A percentile compares a stretch with the other conserved stretches of the same genome.
These are phyloP conservation scores for Neosalanx taihuensis DNA, from an alignment of 2,797 vertebrate genomes.

Conservation along the genomic window DNA sequence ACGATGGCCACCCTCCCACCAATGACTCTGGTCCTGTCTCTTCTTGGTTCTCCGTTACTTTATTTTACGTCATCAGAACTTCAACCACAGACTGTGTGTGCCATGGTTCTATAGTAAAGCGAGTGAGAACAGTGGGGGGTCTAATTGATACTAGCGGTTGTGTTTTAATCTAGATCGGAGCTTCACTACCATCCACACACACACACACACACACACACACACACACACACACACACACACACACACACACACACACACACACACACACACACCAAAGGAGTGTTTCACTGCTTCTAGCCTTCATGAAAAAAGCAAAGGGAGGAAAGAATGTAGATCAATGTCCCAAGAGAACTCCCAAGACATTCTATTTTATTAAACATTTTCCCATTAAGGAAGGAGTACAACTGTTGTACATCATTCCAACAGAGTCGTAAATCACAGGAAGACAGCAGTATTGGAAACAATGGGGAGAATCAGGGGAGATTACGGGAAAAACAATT, in stretches of 20 bases:
- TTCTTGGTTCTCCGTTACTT: background rate
- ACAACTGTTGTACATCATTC: slow-evolving; percentile 63
- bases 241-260: background rate
- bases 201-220: background rate
- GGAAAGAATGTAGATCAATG: slow-evolving; percentile 69
- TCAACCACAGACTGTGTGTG: background rate
- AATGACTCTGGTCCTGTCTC: background rate
- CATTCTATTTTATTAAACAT: slow-evolving; percentile 75
- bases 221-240: slow-evolving; percentile 33
- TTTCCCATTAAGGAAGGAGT: slow-evolving; percentile 68
- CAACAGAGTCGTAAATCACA: slow-evolving; percentile 72
- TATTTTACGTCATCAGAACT: background rate
- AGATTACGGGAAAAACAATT: slow-evolving; percentile 57
- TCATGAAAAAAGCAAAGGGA: slow-evolving; percentile 57
- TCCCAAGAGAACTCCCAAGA: slow-evolving; percentile 65
- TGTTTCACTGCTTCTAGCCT: slow-evolving; percentile 37
- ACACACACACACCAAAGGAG: slow-evolving; percentile 21
- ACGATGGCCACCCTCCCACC: no score
- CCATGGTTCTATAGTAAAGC: background rate
- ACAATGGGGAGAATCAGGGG: slow-evolving; percentile 55
- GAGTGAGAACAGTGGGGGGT: slow-evolving; percentile 45
- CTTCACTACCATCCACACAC: slow-evolving; percentile 46
- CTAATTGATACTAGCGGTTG: slow-evolving; percentile 64
- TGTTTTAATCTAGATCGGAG: slow-evolving; percentile 69
- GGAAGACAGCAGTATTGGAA: slow-evolving; percentile 52